Evolutionary conservation across 2,113 vertebrate species (phyloP), one percentile per base, ranked within the genome.

Genomic region (Cranoglanis bouderius): DNA sequence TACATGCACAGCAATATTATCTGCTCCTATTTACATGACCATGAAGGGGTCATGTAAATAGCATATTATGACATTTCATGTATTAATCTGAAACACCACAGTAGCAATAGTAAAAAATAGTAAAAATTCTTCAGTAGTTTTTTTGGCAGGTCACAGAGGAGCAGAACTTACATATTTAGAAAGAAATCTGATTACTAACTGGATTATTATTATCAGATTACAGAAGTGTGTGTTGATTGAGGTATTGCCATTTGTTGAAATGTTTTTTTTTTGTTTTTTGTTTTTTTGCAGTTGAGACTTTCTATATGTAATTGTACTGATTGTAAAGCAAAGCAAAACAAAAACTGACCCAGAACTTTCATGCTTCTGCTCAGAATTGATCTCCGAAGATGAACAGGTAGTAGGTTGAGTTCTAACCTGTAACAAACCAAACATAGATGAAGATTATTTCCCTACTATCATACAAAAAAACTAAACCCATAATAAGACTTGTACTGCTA

Each of bases 381-480:
- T 75, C 26, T 92, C 85, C 18, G 43, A 72, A 61, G 91, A 89
- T 46, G 89, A 90, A 90, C 90, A 85, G 82, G 89, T 81, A 81
- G 88, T 85, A 88, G 32, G 38, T 26, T 65, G 90, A 70, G 90
- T 90, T 77, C 77, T 82, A 38, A 90, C 89, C 92, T 93, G 87
- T 32, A 91, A 91, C 32, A 75, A 18, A 88, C 35, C 43, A 82
- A 84, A 85, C 19, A 81, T 35, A 2, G 72, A 70, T 3, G 57
- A 55, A 24, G 10, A 46, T 82, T 38, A 38, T 46, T 84, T 63
- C 24, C 46, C 1, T 38, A 38, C 13, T 19, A 12, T 51, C 18
- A 21, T 24, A 51, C 63, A 43, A 19, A 19, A 38, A 57, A 49
- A 80, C 0, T n/a, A 80, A 55, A 81, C 18, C 32, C 26, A n/a